Conservation (phyloP, 2,113 vertebrate genomes). For the Siniperca knerii region DNA sequence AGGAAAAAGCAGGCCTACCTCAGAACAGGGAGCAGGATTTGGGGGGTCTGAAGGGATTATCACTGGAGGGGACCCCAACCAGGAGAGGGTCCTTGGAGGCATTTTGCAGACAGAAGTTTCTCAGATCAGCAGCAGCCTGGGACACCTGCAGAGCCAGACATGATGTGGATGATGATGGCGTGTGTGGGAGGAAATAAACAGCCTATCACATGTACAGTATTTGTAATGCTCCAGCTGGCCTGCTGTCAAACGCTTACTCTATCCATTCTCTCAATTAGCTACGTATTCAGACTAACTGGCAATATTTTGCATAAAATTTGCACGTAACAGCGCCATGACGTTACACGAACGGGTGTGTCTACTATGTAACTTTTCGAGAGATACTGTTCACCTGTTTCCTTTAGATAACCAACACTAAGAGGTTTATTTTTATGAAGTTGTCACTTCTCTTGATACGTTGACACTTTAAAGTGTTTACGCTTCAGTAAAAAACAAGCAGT, state of each 20-base stretch:
- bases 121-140: conserved; percentile 84
- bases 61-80: conserved; percentile 85
- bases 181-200: not conserved
- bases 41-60: conserved; percentile 87
- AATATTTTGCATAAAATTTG: conserved; percentile 64
- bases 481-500: not conserved
- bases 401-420: not conserved
- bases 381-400: not conserved
- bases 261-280: not conserved
- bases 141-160: conserved; percentile 81
- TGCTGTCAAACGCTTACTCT: not conserved
- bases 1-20: conserved; percentile 64
- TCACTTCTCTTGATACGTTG: not conserved
- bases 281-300: conserved; percentile 11
- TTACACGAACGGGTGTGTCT: conserved; percentile 2
- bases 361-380: not conserved
- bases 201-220: not conserved
- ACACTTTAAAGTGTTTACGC: not conserved
- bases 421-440: not conserved
- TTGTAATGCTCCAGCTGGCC: not conserved
- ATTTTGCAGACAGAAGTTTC: conserved; percentile 86
- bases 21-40: conserved; percentile 86
- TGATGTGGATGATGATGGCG: not conserved
- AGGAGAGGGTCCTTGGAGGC: conserved; percentile 86
- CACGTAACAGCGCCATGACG: conserved; percentile 26